Evolutionary conservation across 2,888 invertebrate genomes (phyloP).

Genomic region (Aphrophora alni): DNA sequence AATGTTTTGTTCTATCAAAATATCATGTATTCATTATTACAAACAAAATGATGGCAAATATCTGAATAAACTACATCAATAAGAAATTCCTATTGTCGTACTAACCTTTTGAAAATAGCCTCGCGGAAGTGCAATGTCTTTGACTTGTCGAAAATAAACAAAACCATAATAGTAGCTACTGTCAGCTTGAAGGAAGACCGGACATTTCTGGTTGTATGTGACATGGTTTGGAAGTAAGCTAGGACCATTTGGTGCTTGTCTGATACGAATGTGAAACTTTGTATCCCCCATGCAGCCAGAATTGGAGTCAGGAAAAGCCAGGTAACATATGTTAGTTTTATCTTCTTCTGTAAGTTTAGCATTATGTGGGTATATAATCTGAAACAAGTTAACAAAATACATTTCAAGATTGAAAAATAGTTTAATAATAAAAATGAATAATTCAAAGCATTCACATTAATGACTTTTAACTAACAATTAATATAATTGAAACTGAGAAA

Average conservation of each 20-base stretch:
- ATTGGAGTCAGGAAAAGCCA: constrained; percentile 99
- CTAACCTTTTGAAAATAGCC: constrained; percentile 97
- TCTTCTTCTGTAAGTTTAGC: constrained; percentile 82
- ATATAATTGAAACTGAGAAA: too few species aligned
- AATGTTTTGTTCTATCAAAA: too few species aligned
- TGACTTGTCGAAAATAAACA: constrained; percentile 97
- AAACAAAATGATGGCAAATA: too few species aligned
- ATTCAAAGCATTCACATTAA: neutral
- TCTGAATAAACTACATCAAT: too few species aligned
- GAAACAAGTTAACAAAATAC: constrained; percentile 50
- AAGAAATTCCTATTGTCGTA: too few species aligned
- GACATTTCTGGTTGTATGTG: constrained; percentile 64
- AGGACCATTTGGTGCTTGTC: constrained; percentile 68
- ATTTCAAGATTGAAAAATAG: neutral
- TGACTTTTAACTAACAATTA: too few species aligned
- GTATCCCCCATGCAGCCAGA: constrained; percentile 99
- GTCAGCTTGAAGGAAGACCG: constrained; percentile 79
- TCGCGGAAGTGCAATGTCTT: constrained; percentile 86
- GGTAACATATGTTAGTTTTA: constrained; percentile 93
- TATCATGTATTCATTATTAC: too few species aligned
- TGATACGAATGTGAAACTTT: constrained; percentile 92
- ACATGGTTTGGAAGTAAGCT: constrained; percentile 63
- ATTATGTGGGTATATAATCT: constrained; percentile 83
- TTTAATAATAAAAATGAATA: neutral
- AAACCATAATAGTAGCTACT: constrained; percentile 93